These are phyloP conservation scores for Lontra canadensis DNA, from an alignment of 2,113 vertebrate species.

Conservation along the genomic window DNA sequence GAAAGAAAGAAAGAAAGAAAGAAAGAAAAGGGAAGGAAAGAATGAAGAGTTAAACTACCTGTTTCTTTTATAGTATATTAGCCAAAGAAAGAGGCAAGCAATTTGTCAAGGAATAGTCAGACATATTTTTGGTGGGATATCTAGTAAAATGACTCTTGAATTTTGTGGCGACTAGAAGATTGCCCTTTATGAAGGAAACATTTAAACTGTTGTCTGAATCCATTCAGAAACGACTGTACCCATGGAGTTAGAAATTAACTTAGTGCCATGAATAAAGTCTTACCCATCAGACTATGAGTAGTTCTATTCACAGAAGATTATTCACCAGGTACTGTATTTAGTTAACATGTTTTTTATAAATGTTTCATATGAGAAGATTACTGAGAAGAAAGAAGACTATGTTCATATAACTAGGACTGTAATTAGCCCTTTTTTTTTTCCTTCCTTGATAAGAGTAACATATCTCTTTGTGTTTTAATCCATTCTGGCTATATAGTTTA, in stretches of 20 bases:
- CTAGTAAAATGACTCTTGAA: neutral
- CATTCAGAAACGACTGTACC: neutral
- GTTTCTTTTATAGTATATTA: neutral
- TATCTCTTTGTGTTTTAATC: neutral
- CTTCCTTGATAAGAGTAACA: neutral
- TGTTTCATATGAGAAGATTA: neutral
- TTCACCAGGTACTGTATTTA: neutral
- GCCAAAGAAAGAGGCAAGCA: neutral
- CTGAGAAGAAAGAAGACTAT: neutral
- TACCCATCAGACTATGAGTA: neutral
- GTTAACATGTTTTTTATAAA: neutral
- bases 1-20: neutral
- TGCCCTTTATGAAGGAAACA: neutral
- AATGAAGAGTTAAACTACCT: neutral
- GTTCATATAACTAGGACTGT: neutral
- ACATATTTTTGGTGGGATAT: neutral
- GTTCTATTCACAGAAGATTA: neutral
- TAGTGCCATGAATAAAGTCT: neutral
- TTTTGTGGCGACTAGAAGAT: neutral
- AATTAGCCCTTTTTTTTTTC: neutral
- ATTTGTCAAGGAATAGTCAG: neutral
- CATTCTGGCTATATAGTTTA: neutral
- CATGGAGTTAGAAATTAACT: neutral
- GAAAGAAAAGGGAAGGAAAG: neutral
- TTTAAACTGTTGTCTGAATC: neutral